Evolutionary conservation across 2,113 vertebrate genomes (phyloP).

Genomic region (Pangasianodon gigas): DNA sequence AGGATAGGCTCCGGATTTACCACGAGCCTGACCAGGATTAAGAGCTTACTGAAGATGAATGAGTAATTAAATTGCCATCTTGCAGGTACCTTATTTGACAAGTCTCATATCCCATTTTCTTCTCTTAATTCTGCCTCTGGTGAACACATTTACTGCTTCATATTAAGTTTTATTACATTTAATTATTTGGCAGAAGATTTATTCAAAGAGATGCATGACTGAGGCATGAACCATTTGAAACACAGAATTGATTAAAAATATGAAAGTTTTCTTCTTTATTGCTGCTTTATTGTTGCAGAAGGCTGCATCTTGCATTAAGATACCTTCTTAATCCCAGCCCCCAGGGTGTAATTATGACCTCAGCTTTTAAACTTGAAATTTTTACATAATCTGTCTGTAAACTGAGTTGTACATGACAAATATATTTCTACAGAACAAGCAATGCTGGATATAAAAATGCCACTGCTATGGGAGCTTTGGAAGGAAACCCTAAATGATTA

Average conservation of each 20-base stretch:
- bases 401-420: neutral
- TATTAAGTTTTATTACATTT: neutral
- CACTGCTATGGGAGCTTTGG: neutral
- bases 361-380: neutral
- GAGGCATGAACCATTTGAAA: neutral
- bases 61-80: constrained; percentile 7
- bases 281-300: neutral
- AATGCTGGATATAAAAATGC: neutral
- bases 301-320: neutral
- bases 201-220: neutral
- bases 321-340: neutral
- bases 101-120: neutral
- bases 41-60: constrained; percentile 9
- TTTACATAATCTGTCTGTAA: neutral
- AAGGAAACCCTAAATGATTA: constrained; percentile 12
- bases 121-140: neutral
- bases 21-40: neutral
- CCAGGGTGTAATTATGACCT: neutral
- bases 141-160: neutral
- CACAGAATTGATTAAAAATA: neutral
- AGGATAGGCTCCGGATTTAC: neutral
- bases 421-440: constrained; percentile 16
- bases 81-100: neutral
- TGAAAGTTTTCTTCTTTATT: neutral
- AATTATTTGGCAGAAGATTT: neutral